phyloP scores from a whole-genome alignment of 2,888 invertebrate genomes.

The Apamea crenata region DNA sequence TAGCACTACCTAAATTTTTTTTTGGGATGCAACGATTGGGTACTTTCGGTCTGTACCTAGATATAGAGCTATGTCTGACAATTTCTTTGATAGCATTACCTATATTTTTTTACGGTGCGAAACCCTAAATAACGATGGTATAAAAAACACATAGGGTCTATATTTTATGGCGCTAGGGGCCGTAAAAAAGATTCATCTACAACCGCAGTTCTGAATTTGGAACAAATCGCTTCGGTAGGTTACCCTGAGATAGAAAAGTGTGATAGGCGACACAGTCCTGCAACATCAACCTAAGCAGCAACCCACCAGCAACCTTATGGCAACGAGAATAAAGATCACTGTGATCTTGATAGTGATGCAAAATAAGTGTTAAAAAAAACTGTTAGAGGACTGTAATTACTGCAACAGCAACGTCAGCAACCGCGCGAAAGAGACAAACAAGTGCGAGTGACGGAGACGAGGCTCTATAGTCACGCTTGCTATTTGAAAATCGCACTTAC shows the following conservation, averaged over 20 bases:
- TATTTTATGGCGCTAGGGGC: neutral
- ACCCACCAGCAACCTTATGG: neutral
- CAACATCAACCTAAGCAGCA: neutral
- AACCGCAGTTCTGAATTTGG: neutral
- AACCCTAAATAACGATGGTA: neutral
- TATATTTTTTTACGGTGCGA: neutral
- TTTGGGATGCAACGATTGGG: neutral
- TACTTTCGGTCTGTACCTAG: neutral
- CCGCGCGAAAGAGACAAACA: neutral
- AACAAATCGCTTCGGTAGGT: neutral
- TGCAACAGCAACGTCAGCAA: neutral
- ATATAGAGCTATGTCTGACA: neutral
- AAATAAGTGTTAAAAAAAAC: neutral
- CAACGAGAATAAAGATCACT: neutral
- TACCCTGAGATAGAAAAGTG: neutral
- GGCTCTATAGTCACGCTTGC: neutral
- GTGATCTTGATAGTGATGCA: neutral
- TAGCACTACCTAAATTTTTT: neutral
- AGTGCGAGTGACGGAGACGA: neutral
- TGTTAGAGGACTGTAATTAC: neutral
- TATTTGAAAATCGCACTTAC: neutral
- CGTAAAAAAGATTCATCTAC: neutral
- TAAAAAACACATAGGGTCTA: neutral
- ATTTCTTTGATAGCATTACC: neutral
- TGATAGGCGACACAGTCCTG: neutral